Evolutionary conservation across 2,113 vertebrate genomes (phyloP).

Genomic region (Lathamus discolor): DNA sequence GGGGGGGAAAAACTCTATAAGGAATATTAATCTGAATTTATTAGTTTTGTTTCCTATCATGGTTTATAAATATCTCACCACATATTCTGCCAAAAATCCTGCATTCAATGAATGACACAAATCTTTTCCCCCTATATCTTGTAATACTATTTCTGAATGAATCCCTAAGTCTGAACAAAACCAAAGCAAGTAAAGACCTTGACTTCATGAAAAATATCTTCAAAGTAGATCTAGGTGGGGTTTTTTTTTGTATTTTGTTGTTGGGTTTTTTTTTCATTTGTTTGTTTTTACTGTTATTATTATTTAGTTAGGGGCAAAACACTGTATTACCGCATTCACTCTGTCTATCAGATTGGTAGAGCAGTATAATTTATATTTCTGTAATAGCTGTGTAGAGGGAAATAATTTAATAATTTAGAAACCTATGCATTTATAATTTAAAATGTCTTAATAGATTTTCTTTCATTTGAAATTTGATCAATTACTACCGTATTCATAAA

Average conservation of each 20-base stretch:
- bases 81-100: slow-evolving; percentile 26
- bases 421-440: neutral
- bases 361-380: neutral
- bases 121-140: slow-evolving; percentile 41
- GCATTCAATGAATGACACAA: slow-evolving; percentile 47
- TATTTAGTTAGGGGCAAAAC: neutral
- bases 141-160: neutral
- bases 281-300: neutral
- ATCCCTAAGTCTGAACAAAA: neutral
- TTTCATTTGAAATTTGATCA: neutral
- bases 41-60: slow-evolving; percentile 39
- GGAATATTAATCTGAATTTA: slow-evolving; percentile 54
- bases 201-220: neutral
- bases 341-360: neutral
- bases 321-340: neutral
- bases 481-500: neutral
- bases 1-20: neutral
- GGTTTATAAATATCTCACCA: slow-evolving; percentile 46
- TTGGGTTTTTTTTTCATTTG: too few relatives aligned
- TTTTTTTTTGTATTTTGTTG: too few relatives aligned
- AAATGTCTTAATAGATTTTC: neutral
- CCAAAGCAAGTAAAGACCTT: neutral
- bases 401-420: neutral
- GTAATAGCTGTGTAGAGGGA: neutral
- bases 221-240: neutral